These are phyloP conservation scores for Eupsittula cactorum DNA, from an alignment of 2,113 vertebrate genomes.

Conservation along the genomic window DNA sequence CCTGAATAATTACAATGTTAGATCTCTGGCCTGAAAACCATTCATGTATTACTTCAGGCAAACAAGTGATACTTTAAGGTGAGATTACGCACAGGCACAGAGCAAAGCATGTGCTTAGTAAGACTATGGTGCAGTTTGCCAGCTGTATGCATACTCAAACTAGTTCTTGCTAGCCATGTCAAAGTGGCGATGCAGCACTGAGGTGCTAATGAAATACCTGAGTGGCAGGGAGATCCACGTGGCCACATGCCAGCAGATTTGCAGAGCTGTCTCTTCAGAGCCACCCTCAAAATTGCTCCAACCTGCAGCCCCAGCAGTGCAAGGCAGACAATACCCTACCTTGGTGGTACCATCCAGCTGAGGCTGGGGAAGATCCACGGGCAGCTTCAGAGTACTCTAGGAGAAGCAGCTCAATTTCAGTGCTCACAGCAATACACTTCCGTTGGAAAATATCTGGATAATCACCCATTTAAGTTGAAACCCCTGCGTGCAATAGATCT, in stretches of 20 bases:
- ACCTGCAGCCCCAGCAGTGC: not conserved
- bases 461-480: not conserved
- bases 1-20: not conserved
- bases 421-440: not conserved
- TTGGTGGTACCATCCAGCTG: rapidly evolving
- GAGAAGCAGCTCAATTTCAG: not conserved
- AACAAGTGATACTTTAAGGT: not conserved
- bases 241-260: not conserved
- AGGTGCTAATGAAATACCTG: not conserved
- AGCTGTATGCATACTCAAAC: not conserved
- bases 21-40: not conserved
- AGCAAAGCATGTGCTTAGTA: not conserved
- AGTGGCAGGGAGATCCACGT: not conserved
- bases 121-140: not conserved
- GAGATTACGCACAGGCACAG: not conserved
- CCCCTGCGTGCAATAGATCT: not conserved
- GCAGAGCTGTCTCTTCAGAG: not conserved
- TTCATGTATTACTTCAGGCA: not conserved
- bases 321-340: not conserved
- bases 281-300: rapidly evolving
- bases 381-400: not conserved
- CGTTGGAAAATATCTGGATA: not conserved
- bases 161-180: not conserved
- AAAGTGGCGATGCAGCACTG: not conserved
- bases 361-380: not conserved